Conservation (phyloP, 2,113 vertebrate genomes). For the Anolis carolinensis region DNA sequence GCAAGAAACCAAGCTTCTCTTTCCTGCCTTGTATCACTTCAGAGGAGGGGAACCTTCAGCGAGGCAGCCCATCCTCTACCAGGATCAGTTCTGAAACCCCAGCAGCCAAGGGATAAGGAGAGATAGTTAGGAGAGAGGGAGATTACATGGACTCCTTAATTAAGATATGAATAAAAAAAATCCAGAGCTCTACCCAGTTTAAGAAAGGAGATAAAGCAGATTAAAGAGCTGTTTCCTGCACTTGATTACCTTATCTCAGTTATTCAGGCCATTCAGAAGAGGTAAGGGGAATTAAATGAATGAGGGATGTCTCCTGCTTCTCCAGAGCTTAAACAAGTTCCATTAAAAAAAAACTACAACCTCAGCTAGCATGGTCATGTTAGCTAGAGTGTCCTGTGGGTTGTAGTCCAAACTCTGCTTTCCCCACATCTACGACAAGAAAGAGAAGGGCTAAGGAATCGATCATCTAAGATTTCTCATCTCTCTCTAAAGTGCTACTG, state of each 20-base stretch:
- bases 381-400: not conserved
- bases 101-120: not conserved
- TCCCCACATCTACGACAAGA: not conserved
- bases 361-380: not conserved
- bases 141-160: conserved; percentile 15
- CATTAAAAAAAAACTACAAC: too few species aligned
- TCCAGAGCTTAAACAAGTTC: not conserved
- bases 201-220: not conserved
- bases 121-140: not conserved
- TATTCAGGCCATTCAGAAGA: not conserved
- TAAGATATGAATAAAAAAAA: not conserved
- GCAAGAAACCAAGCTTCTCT: not conserved
- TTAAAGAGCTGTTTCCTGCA: not conserved
- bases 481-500: too few species aligned
- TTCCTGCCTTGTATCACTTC: not conserved
- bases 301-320: not conserved
- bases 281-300: not conserved
- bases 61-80: not conserved
- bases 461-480: not conserved
- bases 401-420: not conserved
- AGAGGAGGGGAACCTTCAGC: not conserved
- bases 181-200: not conserved
- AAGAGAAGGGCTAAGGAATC: not conserved
- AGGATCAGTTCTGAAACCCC: not conserved
- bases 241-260: conserved; percentile 7